These are phyloP conservation scores for Erythrocercus mccallii DNA, from an alignment of 2,113 vertebrate genomes.

Conservation along the genomic window DNA sequence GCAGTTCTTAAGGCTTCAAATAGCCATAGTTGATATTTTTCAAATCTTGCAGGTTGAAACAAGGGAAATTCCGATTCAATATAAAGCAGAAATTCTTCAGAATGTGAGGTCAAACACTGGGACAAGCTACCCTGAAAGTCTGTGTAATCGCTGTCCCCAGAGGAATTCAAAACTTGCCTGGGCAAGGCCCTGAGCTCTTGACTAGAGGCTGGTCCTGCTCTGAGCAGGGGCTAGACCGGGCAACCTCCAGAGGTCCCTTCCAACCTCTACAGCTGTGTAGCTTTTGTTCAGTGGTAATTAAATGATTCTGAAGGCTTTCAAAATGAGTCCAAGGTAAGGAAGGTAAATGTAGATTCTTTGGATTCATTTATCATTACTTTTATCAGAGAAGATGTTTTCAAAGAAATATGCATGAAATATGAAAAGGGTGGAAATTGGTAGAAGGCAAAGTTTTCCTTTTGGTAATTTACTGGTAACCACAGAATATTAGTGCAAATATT, in stretches of 20 bases:
- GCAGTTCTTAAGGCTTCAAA: not conserved
- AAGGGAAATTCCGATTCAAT: slow-evolving; percentile 23
- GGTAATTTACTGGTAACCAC: not conserved
- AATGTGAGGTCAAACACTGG: slow-evolving; percentile 18
- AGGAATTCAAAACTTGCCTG: slow-evolving; percentile 30
- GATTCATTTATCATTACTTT: not conserved
- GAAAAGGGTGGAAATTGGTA: not conserved
- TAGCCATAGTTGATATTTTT: not conserved
- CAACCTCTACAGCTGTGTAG: not conserved
- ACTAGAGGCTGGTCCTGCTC: not conserved
- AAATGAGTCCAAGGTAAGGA: not conserved
- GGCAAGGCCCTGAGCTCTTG: not conserved
- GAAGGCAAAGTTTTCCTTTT: not conserved
- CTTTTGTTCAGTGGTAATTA: not conserved
- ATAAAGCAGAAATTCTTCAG: not conserved
- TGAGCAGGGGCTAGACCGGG: not conserved
- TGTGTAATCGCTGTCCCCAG: not conserved
- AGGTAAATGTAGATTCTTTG: not conserved
- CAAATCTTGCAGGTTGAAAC: slow-evolving; percentile 41
- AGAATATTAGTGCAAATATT: not conserved
- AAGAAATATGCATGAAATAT: not conserved
- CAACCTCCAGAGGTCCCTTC: not conserved
- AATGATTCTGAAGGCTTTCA: not conserved
- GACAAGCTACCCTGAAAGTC: not conserved
- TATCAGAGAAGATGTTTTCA: not conserved